These are phyloP conservation scores for Oreonectes daqikongensis DNA, from an alignment of 2,797 vertebrate genomes.

Conservation along the genomic window DNA sequence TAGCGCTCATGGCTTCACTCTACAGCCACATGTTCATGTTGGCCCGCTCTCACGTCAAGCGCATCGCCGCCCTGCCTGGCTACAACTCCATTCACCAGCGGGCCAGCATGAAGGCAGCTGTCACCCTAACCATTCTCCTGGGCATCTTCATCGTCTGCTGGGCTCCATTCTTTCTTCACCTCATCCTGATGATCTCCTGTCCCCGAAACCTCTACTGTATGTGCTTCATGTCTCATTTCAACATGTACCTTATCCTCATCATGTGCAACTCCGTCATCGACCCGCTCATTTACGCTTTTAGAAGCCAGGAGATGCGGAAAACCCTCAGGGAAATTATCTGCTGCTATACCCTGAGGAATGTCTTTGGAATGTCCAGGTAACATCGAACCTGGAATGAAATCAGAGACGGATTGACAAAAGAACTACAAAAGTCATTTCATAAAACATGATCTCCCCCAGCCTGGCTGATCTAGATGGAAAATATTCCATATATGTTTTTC, in stretches of 20 bases:
- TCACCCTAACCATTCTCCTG: slow-evolving; percentile 86
- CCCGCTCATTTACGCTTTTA: slow-evolving; percentile 87
- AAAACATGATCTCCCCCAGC: background rate
- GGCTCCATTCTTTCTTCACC: slow-evolving; percentile 87
- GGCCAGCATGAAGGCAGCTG: slow-evolving; percentile 86
- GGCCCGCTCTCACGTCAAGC: slow-evolving; percentile 84
- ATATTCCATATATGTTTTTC: too few relatives aligned
- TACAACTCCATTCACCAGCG: slow-evolving; percentile 76
- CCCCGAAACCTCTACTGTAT: slow-evolving; percentile 87
- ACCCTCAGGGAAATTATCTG: slow-evolving; percentile 88
- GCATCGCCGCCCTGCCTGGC: slow-evolving; percentile 82
- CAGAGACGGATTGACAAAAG: background rate
- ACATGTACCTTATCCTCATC: slow-evolving; percentile 89
- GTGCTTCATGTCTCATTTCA: slow-evolving; percentile 91
- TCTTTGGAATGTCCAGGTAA: slow-evolving; percentile 64
- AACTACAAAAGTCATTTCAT: background rate
- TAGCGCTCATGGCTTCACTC: slow-evolving; percentile 86
- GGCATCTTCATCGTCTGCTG: slow-evolving; percentile 89
- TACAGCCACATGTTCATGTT: slow-evolving; percentile 90
- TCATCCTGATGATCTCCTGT: slow-evolving; percentile 89
- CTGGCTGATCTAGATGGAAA: slow-evolving; percentile 23
- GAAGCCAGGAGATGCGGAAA: slow-evolving; percentile 87
- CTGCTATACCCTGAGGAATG: slow-evolving; percentile 75
- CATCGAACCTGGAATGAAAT: background rate
- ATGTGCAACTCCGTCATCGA: slow-evolving; percentile 89